A percentile compares a stretch with the other conserved stretches of the same genome.
Evolutionary conservation across 2,888 invertebrate species (phyloP).

Genomic region (Ashinkailepas kermadecensis): DNA sequence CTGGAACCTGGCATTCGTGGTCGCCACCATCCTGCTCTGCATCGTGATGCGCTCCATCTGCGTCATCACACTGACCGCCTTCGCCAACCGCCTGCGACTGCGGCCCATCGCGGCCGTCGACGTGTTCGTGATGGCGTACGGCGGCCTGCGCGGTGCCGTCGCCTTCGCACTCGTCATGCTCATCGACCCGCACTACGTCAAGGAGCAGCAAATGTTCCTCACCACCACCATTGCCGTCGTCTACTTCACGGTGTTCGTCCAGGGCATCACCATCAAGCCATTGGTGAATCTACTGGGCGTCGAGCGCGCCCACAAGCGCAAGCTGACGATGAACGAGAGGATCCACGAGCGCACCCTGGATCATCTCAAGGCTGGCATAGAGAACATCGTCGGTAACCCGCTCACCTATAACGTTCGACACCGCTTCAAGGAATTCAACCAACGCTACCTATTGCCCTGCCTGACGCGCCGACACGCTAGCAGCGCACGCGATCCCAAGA

Average conservation of each 20-base stretch:
- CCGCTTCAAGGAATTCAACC: constrained; percentile 28
- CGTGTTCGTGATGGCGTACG: constrained; percentile 50
- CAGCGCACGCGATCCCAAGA: constrained; percentile 23
- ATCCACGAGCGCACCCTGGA: constrained; percentile 47
- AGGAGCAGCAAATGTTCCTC: constrained; percentile 46
- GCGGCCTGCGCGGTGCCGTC: constrained; percentile 50
- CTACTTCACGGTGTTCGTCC: constrained; percentile 39
- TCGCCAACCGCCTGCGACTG: constrained; percentile 43
- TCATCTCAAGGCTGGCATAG: constrained; percentile 48
- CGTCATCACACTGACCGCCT: constrained; percentile 43
- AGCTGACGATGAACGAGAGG: constrained; percentile 45
- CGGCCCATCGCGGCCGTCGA: constrained; percentile 42
- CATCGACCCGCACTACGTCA: constrained; percentile 41
- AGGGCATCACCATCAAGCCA: constrained; percentile 50
- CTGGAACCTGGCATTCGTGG: constrained; percentile 49
- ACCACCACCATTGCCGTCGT: constrained; percentile 50
- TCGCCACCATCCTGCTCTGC: constrained; percentile 46
- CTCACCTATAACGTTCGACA: constrained; percentile 42
- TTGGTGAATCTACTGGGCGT: constrained; percentile 47
- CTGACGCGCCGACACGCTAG: neutral
- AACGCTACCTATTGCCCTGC: constrained; percentile 10
- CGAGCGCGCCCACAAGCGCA: constrained; percentile 37
- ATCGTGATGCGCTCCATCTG: constrained; percentile 44
- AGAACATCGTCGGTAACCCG: constrained; percentile 45
- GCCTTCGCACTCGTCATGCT: constrained; percentile 48